Evolutionary conservation across 2,797 vertebrate species (phyloP).

Genomic region (Myripristis murdjan): DNA sequence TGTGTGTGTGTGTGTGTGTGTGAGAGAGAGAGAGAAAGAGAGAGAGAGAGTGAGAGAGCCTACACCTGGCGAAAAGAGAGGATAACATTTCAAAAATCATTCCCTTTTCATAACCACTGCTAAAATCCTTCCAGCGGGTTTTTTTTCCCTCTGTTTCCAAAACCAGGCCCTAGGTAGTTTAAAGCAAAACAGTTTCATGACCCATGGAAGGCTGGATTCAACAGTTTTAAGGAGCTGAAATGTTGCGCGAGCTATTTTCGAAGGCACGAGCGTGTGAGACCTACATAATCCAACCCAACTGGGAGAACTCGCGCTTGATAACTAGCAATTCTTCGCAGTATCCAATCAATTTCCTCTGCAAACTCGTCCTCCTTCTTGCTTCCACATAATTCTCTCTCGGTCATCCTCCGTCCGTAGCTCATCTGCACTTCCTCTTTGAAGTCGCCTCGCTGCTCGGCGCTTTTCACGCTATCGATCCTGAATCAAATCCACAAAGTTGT

Average conservation of each 20-base stretch:
- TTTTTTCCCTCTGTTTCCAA: background rate
- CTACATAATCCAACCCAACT: slow-evolving; percentile 25
- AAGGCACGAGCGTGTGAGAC: slow-evolving; percentile 9
- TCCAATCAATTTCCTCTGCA: slow-evolving; percentile 30
- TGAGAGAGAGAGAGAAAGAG: background rate
- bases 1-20: too few species aligned
- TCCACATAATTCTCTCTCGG: slow-evolving; percentile 21
- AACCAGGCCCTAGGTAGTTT: background rate
- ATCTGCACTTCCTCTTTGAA: slow-evolving; percentile 52
- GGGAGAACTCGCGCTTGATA: slow-evolving; percentile 11
- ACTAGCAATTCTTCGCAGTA: slow-evolving; percentile 1
- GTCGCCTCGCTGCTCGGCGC: slow-evolving; percentile 41
- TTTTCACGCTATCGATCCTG: slow-evolving; percentile 46
- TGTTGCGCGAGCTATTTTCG: slow-evolving; percentile 22
- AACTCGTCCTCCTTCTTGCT: slow-evolving; percentile 17
- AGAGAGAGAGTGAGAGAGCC: background rate
- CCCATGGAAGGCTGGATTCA: background rate
- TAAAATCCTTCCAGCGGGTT: background rate
- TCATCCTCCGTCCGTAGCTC: slow-evolving; percentile 23
- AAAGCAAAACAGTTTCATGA: slow-evolving; percentile 5
- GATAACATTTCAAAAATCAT: slow-evolving; percentile 8
- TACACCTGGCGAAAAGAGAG: background rate
- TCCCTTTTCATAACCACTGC: background rate
- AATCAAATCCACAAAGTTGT: slow-evolving; percentile 32
- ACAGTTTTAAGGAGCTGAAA: slow-evolving; percentile 8